Conservation (phyloP, 2,113 vertebrate genomes). For the Meriones unguiculatus region DNA sequence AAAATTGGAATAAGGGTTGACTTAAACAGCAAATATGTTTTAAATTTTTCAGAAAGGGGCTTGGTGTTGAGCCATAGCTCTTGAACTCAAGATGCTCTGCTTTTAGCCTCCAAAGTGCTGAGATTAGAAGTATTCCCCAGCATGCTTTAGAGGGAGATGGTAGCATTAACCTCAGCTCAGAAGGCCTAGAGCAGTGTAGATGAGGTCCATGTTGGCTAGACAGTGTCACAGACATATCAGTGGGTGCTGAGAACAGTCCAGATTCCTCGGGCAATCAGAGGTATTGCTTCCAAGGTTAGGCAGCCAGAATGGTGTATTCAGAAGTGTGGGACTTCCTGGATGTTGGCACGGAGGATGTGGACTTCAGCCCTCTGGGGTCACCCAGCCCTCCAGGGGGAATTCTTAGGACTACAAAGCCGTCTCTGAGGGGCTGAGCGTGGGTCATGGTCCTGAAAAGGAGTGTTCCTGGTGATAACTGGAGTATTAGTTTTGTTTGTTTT, state of each 20-base stretch:
- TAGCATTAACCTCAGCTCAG: not conserved
- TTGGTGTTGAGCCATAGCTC: not conserved
- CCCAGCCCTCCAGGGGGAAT: not conserved
- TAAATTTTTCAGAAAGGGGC: not conserved
- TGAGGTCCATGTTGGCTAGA: not conserved
- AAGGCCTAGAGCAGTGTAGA: not conserved
- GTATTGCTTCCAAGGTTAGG: not conserved
- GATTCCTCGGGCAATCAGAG: not conserved
- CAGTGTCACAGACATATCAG: not conserved
- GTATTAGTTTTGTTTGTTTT: not conserved
- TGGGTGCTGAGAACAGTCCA: not conserved
- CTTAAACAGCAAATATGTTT: constrained; percentile 19
- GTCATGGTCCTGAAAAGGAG: not conserved
- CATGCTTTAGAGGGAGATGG: not conserved
- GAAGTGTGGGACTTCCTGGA: not conserved
- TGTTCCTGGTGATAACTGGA: not conserved
- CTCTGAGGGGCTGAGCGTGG: not conserved
- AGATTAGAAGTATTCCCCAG: not conserved
- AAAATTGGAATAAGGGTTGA: constrained; percentile 1
- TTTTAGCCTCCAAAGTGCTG: not conserved
- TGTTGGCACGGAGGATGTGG: not conserved
- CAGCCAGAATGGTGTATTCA: not conserved
- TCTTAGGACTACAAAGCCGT: not conserved
- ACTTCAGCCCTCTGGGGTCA: not conserved
- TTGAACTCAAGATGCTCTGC: not conserved